phyloP scores from a whole-genome alignment of 1,140 invertebrate species.

The Atta cephalotes region DNA sequence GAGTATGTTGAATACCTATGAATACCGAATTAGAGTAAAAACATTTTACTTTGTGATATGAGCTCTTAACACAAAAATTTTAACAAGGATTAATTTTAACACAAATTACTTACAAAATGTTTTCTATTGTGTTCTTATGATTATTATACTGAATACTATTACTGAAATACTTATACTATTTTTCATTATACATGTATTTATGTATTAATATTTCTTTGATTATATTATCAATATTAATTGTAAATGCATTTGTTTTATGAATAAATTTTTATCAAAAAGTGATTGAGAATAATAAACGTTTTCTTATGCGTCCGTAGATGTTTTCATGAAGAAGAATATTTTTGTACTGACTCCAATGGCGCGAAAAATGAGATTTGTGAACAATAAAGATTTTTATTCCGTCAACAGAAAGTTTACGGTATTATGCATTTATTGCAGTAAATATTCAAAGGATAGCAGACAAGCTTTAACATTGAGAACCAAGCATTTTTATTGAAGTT shows the following conservation, averaged over 20 bases:
- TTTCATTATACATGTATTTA: constrained; percentile 2
- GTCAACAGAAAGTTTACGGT: constrained; percentile 21
- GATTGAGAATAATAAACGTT: constrained; percentile 14
- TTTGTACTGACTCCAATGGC: constrained; percentile 18
- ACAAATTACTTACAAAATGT: too few relatives aligned
- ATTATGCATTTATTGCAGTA: constrained; percentile 3
- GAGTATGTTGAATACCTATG: too few relatives aligned
- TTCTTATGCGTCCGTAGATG: background rate
- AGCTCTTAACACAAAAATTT: too few relatives aligned
- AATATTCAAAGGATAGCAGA: constrained; percentile 8
- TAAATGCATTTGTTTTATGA: constrained; percentile 27
- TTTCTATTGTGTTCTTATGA: background rate
- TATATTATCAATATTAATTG: background rate
- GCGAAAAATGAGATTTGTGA: constrained; percentile 34
- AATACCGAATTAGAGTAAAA: too few relatives aligned
- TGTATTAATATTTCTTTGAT: background rate
- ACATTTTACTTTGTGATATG: too few relatives aligned
- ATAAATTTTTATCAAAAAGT: background rate
- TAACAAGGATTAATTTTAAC: too few relatives aligned
- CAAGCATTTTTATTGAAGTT: constrained; percentile 41
- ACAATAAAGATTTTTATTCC: constrained; percentile 44
- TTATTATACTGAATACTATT: constrained; percentile 8
- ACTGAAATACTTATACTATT: background rate
- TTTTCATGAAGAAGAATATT: constrained; percentile 16
- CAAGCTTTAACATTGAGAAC: constrained; percentile 18